phyloP scores from a whole-genome alignment of 2,888 invertebrate genomes.

The Noctua fimbriata region DNA sequence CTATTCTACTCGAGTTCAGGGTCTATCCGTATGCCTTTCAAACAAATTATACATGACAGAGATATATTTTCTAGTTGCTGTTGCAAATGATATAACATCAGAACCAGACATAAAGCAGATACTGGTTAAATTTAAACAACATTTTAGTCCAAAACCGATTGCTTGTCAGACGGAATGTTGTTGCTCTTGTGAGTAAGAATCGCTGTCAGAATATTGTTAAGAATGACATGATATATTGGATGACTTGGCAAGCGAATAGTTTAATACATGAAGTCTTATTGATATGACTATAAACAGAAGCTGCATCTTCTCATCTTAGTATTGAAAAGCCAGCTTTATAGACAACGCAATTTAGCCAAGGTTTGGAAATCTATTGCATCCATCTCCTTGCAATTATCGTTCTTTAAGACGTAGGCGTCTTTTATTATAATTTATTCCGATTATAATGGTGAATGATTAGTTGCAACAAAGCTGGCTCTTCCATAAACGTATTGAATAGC shows the following conservation, averaged over 20 bases:
- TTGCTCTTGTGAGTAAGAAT: neutral
- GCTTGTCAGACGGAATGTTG: slow-evolving; percentile 8
- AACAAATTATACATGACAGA: neutral
- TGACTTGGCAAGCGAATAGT: slow-evolving; percentile 19
- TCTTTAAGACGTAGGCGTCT: neutral
- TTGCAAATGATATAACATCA: slow-evolving; percentile 1
- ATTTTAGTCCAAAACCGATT: slow-evolving; percentile 14
- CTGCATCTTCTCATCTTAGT: neutral
- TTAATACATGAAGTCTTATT: neutral
- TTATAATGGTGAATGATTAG: slow-evolving; percentile 20
- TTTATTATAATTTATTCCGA: slow-evolving; percentile 5
- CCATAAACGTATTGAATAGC: slow-evolving; percentile 8
- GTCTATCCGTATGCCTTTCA: neutral
- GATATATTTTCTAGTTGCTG: neutral
- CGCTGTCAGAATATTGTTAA: slow-evolving; percentile 1
- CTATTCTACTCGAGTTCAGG: neutral
- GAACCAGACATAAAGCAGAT: neutral
- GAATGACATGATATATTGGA: neutral
- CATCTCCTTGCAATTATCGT: slow-evolving; percentile 11
- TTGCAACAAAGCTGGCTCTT: slow-evolving; percentile 3
- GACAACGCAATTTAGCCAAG: slow-evolving; percentile 4
- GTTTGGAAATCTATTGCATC: neutral
- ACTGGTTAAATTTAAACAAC: neutral
- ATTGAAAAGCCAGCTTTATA: neutral
- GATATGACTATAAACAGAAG: slow-evolving; percentile 3